Evolutionary conservation across 2,113 vertebrate genomes (phyloP).

Genomic region (Phylloscopus trochilus): DNA sequence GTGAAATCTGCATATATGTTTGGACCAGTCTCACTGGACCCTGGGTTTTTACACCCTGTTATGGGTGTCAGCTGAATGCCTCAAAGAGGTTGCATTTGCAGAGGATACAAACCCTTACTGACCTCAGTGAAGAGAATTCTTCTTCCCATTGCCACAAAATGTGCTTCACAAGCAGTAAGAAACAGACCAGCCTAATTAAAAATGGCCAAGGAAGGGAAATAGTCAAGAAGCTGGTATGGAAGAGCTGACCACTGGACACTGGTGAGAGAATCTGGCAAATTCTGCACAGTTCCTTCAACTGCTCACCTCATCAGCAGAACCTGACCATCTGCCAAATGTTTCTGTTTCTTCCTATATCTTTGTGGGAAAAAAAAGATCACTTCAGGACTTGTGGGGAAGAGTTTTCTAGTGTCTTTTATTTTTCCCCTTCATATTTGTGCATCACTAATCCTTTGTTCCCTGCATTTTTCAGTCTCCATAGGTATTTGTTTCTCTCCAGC

Average conservation of each 20-base stretch:
- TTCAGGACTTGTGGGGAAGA: not conserved
- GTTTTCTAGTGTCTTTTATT: not conserved
- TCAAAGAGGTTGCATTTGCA: not conserved
- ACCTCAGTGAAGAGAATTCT: not conserved
- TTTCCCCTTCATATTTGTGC: not conserved
- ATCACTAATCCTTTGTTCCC: not conserved
- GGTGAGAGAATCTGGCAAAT: not conserved
- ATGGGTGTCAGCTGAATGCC: not conserved
- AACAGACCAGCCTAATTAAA: not conserved
- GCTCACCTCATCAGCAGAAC: not conserved
- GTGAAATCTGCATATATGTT: not conserved
- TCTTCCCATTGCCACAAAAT: not conserved
- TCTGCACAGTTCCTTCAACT: not conserved
- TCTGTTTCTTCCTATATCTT: not conserved
- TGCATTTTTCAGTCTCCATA: not conserved
- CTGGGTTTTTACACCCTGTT: not conserved
- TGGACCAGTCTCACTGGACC: not conserved
- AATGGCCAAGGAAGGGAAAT: not conserved
- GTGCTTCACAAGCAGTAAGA: not conserved
- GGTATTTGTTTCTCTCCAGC: not conserved
- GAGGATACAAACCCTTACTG: not conserved
- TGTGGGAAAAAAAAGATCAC: accelerated
- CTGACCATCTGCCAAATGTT: not conserved
- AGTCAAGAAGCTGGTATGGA: not conserved
- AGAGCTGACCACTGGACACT: not conserved